phyloP scores from a whole-genome alignment of 1,140 invertebrate species.

The Pemphigus obesinymphae region DNA sequence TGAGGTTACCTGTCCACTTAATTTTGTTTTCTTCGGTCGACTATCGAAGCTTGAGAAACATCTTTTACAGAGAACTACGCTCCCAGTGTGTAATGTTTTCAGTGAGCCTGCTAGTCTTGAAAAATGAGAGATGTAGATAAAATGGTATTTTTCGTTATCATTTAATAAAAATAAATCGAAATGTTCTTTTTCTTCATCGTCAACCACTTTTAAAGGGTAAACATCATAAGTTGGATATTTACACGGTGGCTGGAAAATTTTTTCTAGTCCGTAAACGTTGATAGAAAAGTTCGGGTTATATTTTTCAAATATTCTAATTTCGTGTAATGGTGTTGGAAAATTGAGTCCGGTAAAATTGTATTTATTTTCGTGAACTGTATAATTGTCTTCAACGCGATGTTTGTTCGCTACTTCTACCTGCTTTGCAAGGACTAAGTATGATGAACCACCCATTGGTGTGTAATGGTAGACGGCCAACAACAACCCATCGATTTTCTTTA shows the following conservation, averaged over 20 bases:
- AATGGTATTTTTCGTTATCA: neutral
- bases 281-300: neutral
- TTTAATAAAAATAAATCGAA: neutral
- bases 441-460: neutral
- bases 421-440: neutral
- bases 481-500: too few relatives aligned
- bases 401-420: rapidly evolving
- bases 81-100: neutral
- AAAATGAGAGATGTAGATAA: too few relatives aligned
- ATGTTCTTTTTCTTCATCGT: neutral
- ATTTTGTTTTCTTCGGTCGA: too few relatives aligned
- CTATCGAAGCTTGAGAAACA: neutral
- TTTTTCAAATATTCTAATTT: neutral
- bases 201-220: neutral
- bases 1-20: too few relatives aligned
- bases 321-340: too few relatives aligned
- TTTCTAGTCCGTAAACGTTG: neutral
- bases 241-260: neutral
- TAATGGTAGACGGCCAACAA: neutral
- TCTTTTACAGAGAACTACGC: neutral
- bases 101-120: neutral
- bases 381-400: too few relatives aligned
- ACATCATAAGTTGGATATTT: neutral
- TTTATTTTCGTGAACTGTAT: too few relatives aligned
- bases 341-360: too few relatives aligned